Percentiles rank a stretch among this genome's conserved stretches.
phyloP scores from a whole-genome alignment of 2,797 vertebrate species.

The Gymnoscopelus braueri region DNA sequence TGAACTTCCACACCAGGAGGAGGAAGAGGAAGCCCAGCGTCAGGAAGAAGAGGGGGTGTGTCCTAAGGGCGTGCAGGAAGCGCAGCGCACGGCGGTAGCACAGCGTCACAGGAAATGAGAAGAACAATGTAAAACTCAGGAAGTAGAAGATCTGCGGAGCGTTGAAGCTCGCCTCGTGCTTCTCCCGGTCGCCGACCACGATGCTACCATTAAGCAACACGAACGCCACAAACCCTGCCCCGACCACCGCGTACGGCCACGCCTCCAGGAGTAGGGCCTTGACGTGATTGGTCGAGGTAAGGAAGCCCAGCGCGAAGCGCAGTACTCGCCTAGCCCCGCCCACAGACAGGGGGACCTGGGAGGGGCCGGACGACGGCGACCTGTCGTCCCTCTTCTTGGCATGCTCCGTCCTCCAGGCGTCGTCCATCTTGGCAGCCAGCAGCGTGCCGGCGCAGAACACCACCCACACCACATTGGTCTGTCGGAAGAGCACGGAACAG shows the following conservation, averaged over 20 bases:
- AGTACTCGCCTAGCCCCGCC: slow-evolving; percentile 76
- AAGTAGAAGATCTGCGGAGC: slow-evolving; percentile 96
- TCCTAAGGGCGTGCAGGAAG: slow-evolving; percentile 84
- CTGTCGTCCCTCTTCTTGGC: slow-evolving; percentile 89
- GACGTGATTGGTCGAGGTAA: slow-evolving; percentile 74
- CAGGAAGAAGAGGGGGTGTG: slow-evolving; percentile 80
- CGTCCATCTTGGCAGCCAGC: slow-evolving; percentile 86
- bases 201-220: slow-evolving; percentile 89
- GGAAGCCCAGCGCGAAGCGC: slow-evolving; percentile 81
- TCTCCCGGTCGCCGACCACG: slow-evolving; percentile 91
- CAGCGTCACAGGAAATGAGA: slow-evolving; percentile 87
- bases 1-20: slow-evolving; percentile 92
- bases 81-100: slow-evolving; percentile 79
- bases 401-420: slow-evolving; percentile 87
- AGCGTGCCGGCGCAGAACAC: slow-evolving; percentile 91
- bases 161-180: slow-evolving; percentile 92
- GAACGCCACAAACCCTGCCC: slow-evolving; percentile 82
- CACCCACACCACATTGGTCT: slow-evolving; percentile 96
- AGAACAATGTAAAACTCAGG: slow-evolving; percentile 87
- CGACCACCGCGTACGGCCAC: slow-evolving; percentile 88
- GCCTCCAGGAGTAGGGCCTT: slow-evolving; percentile 73
- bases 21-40: slow-evolving; percentile 67
- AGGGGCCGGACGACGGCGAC: slow-evolving; percentile 33
- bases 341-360: slow-evolving; percentile 75
- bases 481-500: slow-evolving; percentile 93